A percentile compares a stretch with the other conserved stretches of the same genome.
Conservation (phyloP, 2,113 vertebrate genomes). For the Etheostoma spectabile region DNA sequence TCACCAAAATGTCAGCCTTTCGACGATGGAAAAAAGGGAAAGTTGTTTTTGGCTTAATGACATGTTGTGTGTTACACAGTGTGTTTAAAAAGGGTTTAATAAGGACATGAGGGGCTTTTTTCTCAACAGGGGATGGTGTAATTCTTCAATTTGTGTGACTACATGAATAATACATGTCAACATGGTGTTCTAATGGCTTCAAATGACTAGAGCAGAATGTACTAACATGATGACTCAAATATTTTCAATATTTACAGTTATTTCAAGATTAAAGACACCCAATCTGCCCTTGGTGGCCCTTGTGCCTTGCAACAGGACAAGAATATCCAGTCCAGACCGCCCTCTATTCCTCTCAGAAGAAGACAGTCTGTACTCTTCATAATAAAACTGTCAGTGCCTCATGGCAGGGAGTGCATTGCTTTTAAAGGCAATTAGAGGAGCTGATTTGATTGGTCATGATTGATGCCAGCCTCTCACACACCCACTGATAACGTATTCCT, state of each 20-base stretch:
- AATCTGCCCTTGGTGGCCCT: not conserved
- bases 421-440: slow-evolving; percentile 55
- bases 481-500: slow-evolving; percentile 45
- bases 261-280: not conserved
- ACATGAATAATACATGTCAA: slow-evolving; percentile 35
- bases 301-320: slow-evolving; percentile 5
- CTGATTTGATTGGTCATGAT: slow-evolving; percentile 66
- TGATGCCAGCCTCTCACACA: slow-evolving; percentile 51
- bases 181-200: not conserved
- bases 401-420: slow-evolving; percentile 36
- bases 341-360: slow-evolving; percentile 11
- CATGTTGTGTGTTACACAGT: slow-evolving; percentile 18
- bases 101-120: not conserved
- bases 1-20: slow-evolving; percentile 19
- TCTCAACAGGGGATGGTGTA: not conserved
- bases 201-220: slow-evolving; percentile 11
- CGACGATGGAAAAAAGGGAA: not conserved
- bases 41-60: not conserved
- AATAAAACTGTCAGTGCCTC: slow-evolving; percentile 58
- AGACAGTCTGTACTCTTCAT: slow-evolving; percentile 18
- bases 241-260: not conserved
- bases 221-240: not conserved
- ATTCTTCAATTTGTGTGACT: not conserved
- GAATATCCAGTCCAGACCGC: not conserved
- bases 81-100: slow-evolving; percentile 3